Evolutionary conservation across 2,797 vertebrate genomes (phyloP), one percentile per base, ranked within the genome.

Genomic region (Cyprinella venusta): DNA sequence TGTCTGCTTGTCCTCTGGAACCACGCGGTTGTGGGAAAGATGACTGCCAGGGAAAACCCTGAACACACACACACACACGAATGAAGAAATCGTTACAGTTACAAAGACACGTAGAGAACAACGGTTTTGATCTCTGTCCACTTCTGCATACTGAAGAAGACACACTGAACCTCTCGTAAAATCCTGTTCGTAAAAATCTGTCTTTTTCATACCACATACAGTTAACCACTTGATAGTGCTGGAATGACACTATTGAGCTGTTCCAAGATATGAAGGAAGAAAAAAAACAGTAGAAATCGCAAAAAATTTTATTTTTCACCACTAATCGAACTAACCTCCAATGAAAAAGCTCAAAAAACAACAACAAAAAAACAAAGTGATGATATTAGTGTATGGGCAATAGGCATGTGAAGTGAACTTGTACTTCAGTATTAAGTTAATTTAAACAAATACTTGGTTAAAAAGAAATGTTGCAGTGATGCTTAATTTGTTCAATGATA

Each of bases 1-100:
- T 92, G 82, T 95, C 94, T n/a, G 93, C 94, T 48, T 96, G 95
- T 80, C 94, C 86, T 13, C 95, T 95, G 87, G 95, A 94, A 88
- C 94, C 96, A 81, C 91, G 94, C 72, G 95, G 90, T 84, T 95
- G 95, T 65, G 94, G 94, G 26, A 95, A 97, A 84, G 96, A 95
- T 0, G 95, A 92, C 86, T 94, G 95, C 97, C 97, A 98, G 59
- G 94, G 91, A 83, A 97, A 97, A 87, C 96, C 97, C 30, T 97
- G 71, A 86, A 84, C 50, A 88, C 81, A 88, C 24, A 30, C 26
- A 56, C 50, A 67, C 70, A 81, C 56, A 79, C 19, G 13, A 80
- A 80, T 24, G 45, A 42, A 61, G 83, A 87, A 65, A 84, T 52
- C 26, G 74, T 70, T 88, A 26, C 18, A 3, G 0, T 48, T 33